Conservation (phyloP, 2,113 vertebrate genomes). For the Heterocephalus glaber region DNA sequence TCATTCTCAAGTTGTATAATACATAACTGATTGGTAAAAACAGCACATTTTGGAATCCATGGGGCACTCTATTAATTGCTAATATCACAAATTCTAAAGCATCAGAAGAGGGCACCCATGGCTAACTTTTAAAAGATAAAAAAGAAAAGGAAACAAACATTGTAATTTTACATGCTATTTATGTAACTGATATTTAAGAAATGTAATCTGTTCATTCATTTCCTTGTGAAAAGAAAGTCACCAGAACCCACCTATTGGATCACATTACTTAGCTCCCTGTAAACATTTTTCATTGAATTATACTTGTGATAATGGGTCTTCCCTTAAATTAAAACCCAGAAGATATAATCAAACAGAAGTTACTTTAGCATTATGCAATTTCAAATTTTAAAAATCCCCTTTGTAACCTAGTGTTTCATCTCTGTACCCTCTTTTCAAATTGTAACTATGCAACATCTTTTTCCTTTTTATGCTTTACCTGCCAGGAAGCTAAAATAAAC, state of each 20-base stretch:
- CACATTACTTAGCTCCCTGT: background rate
- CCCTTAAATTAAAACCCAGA: background rate
- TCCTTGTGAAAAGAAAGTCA: constrained; percentile 14
- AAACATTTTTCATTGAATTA: constrained; percentile 26
- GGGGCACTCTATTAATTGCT: background rate
- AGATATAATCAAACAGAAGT: background rate
- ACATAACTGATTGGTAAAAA: background rate
- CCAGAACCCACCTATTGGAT: background rate
- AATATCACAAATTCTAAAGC: background rate
- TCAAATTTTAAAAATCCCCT: background rate
- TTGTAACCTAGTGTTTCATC: background rate
- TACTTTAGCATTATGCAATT: background rate
- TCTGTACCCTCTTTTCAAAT: background rate
- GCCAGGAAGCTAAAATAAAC: constrained; percentile 3
- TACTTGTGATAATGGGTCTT: background rate
- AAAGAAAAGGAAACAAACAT: background rate
- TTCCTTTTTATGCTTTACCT: background rate
- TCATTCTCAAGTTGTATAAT: background rate
- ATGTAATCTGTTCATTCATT: constrained; percentile 44
- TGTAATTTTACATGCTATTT: background rate
- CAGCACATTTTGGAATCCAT: background rate
- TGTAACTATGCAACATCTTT: background rate
- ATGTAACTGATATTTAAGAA: constrained; percentile 1
- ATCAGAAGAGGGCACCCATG: background rate
- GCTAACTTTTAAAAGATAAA: background rate